phyloP scores from a whole-genome alignment of 1,140 invertebrate genomes.

The Orussus abietinus region DNA sequence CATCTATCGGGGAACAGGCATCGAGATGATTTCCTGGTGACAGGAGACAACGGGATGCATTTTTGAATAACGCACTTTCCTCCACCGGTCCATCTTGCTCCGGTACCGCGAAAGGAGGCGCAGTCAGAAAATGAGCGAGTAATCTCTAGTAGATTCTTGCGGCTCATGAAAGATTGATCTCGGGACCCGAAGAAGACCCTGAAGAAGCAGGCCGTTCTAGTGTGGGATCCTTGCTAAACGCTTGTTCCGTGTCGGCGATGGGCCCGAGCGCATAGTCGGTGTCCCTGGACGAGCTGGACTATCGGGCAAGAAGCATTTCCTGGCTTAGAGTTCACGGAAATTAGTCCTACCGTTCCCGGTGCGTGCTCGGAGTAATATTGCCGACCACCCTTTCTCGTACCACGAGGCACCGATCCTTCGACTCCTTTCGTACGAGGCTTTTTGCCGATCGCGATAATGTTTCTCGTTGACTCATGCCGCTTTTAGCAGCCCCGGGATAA shows the following conservation, averaged over 20 bases:
- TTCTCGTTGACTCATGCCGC: conserved; percentile 6
- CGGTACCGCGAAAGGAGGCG: too few species aligned
- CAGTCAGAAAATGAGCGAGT: too few species aligned
- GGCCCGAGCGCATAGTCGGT: conserved; percentile 8
- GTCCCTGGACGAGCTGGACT: conserved; percentile 21
- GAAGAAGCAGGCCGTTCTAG: conserved; percentile 14
- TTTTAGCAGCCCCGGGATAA: background rate
- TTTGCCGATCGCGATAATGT: conserved; percentile 9
- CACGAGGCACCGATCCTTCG: conserved; percentile 5
- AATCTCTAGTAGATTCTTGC: conserved; percentile 20
- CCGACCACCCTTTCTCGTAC: background rate
- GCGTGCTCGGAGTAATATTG: background rate
- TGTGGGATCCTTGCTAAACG: conserved; percentile 16
- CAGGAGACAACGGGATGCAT: background rate
- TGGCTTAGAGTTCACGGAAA: conserved; percentile 14
- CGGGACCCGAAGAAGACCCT: conserved; percentile 20
- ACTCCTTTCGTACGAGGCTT: background rate
- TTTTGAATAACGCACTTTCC: background rate
- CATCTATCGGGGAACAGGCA: background rate
- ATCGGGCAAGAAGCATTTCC: conserved; percentile 16
- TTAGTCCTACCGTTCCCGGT: conserved; percentile 5
- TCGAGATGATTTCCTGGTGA: background rate
- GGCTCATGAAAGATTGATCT: conserved; percentile 33
- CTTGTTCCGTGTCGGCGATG: conserved; percentile 15
- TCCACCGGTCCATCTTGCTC: background rate